Evolutionary conservation across 2,113 vertebrate species (phyloP), one percentile per base, ranked within the genome.

Genomic region (Chitala chitala): DNA sequence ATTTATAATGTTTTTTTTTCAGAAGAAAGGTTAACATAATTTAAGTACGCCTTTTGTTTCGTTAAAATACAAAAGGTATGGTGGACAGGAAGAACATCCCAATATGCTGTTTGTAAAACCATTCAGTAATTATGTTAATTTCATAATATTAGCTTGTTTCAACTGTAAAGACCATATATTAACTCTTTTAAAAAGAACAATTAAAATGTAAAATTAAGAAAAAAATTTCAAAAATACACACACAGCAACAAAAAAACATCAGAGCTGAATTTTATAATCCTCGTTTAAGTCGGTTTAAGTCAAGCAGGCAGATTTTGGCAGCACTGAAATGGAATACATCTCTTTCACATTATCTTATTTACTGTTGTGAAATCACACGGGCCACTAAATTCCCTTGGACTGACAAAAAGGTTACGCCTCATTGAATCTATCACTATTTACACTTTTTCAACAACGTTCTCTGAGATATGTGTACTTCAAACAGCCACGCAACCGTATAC

Each of bases 341-440:
- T 42, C 36, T 29, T 58, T 15, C 48, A 33, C n/a, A 71, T 51
- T 70, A 53, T 51, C 48, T 38, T 54, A 66, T 48, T 48, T 69
- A 72, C 12, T 58, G 70, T 20, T 46, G 70, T 26, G 10, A 72
- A 58, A 72, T 22, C 48, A 36, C 50, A 53, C 17, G 33, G 29
- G 31, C 51, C 29, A n/a, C 44, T 40, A 40, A 29, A 26, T 24
- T 24, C 46, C 17, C 13, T 29, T 20, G 26, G 46, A 26, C 38
- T 46, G 68, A 31, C 15, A 40, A 40, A 54, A 33, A 40, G 29
- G 40, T 29, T 24, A 44, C 6, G 38, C 20, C 38, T 36, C 36
- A 44, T 59, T 58, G 71, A 42, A 58, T 46, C 46, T 55, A 59
- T 20, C 13, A 24, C 36, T 7, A 44, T 72, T 72, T 46, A 46